Evolutionary conservation across 1,140 invertebrate genomes (phyloP).

Genomic region (Drosophila eugracilis): DNA sequence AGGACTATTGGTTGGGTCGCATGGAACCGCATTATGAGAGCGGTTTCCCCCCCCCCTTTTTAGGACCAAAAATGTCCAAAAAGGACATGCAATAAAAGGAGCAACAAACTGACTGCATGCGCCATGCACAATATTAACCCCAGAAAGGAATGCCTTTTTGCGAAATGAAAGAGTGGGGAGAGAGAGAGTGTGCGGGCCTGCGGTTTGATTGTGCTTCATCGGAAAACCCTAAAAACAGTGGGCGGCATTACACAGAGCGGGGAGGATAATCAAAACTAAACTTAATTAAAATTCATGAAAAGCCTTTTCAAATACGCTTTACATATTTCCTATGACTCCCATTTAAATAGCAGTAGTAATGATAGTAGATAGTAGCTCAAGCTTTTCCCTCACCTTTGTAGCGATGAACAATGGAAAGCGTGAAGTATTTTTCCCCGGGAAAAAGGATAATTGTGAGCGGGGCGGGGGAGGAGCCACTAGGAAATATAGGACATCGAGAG

Average conservation of each 20-base stretch:
- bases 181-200: too few relatives aligned
- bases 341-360: too few relatives aligned
- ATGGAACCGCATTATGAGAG: conserved; percentile 18
- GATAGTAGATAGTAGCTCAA: neutral
- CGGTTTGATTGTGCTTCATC: too few relatives aligned
- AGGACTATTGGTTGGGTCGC: too few relatives aligned
- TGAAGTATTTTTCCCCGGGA: conserved; percentile 7
- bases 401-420: conserved; percentile 4
- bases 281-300: neutral
- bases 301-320: too few relatives aligned
- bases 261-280: neutral
- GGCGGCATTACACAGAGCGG: too few relatives aligned
- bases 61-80: conserved; percentile 7
- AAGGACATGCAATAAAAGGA: conserved; percentile 25
- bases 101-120: conserved; percentile 5
- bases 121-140: conserved; percentile 10
- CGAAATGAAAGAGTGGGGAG: too few relatives aligned
- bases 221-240: neutral
- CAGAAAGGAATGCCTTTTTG: neutral
- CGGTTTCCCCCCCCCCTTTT: too few relatives aligned
- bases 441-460: conserved; percentile 29
- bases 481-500: neutral
- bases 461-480: neutral
- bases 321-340: too few relatives aligned
- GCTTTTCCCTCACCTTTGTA: conserved; percentile 8